phyloP scores from a whole-genome alignment of 2,888 invertebrate genomes.

The Cerceris rybyensis region DNA sequence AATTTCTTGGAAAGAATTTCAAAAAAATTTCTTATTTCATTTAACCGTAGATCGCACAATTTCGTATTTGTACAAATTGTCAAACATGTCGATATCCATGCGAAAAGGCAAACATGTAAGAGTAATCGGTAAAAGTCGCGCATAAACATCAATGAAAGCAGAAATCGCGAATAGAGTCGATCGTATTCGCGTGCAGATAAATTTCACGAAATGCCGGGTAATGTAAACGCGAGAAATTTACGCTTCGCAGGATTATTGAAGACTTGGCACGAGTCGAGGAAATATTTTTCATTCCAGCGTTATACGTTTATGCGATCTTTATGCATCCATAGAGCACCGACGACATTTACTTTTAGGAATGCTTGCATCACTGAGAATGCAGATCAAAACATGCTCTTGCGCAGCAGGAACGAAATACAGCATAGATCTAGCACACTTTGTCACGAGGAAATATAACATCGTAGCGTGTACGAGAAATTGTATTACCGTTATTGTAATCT shows the following conservation, averaged over 20 bases:
- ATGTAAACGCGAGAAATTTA: slow-evolving; percentile 57
- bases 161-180: slow-evolving; percentile 27
- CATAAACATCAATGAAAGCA: slow-evolving; percentile 10
- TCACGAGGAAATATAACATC: slow-evolving; percentile 26
- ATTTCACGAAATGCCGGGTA: slow-evolving; percentile 37
- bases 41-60: no score
- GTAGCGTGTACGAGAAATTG: neutral
- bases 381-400: slow-evolving; percentile 38
- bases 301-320: slow-evolving; percentile 56
- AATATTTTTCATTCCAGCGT: slow-evolving; percentile 55
- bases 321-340: slow-evolving; percentile 39
- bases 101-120: no score
- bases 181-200: slow-evolving; percentile 33
- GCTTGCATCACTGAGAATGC: slow-evolving; percentile 43
- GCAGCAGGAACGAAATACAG: slow-evolving; percentile 20
- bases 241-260: slow-evolving; percentile 50
- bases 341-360: slow-evolving; percentile 60
- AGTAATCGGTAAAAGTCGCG: no score
- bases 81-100: no score
- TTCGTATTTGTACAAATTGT: no score
- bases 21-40: no score
- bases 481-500: neutral
- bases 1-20: no score
- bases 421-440: slow-evolving; percentile 17
- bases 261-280: slow-evolving; percentile 54